Base-by-base conservation (phyloP, 2,888 invertebrate species). In the Amiota mariae region DNA sequence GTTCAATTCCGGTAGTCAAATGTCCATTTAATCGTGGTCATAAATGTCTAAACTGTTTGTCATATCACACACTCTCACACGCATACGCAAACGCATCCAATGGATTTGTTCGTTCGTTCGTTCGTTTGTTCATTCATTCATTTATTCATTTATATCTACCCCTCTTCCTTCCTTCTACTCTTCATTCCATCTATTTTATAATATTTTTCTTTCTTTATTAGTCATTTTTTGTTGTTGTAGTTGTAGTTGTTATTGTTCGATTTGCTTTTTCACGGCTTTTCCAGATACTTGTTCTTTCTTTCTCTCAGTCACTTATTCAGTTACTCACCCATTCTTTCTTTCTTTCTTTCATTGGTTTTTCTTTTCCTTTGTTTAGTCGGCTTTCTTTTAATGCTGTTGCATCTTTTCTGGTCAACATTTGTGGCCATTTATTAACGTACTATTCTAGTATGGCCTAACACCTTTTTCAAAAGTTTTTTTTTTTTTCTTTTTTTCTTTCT, bases 1-100 rank as follows among this genome's bases (percentile, higher is more conserved):
- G 20, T 24, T 54, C 49, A 88, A 88, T 86, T 87, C 87, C 88
- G 80, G 87, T 88, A 88, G 87, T 88, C 87, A 86, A 87, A 87
- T 87, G 82, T 85, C 79, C 87, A 87, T 87, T 87, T 87, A 87
- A 87, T 85, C 81, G 81, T 70, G 77, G 80, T 80, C 85, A 85
- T 87, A 86, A 88, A 85, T 86, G 86, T 84, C 85, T 81, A 86
- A 87, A 86, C 82, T 84, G 81, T 81, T 86, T 82, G 82, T 82
- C 84, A 85, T 85, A 82, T 78, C 76, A 64, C 70, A 68, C 20
- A 67, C 9, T 13, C 36, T 57, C 20, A 18, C 20, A 20, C 11
- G 20, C 36, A 18, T 13, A n/a, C 54, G 18, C 59, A 59, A 74
- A 48, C 63, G 56, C 59, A 59, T 64, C 59, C 67, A 48, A n/a